Evolutionary conservation across 2,797 vertebrate genomes (phyloP), one percentile per base, ranked within the genome.

Genomic region (Uromys caudimaculatus): DNA sequence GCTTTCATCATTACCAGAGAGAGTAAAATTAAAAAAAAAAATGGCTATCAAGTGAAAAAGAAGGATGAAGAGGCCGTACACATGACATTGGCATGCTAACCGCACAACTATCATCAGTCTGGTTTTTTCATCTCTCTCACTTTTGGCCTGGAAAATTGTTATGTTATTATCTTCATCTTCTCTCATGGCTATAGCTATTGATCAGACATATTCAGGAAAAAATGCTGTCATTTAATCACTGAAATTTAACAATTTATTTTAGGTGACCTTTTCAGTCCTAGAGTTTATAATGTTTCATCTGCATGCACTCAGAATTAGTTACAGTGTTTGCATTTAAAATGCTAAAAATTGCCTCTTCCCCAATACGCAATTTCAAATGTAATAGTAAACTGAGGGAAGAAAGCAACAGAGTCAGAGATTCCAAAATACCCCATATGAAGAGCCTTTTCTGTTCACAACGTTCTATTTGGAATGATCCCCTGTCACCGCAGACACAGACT

Each of bases 381-480:
- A 96, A 86, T 14, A 90, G 56, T 73, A 77, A 87, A 93, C 14
- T 35, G n/a, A 79, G 9, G 62, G 10, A 79, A 87, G 27, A 89
- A 27, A 86, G 4, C 50, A 2, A 82, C 8, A 95, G 19, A 76
- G 8, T 73, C 14, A 93, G 10, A 91, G 50, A 95, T 35, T 82
- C 35, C 38, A 76, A 83, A 38, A 6, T 64, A 56, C 35, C 77
- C 35, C 47, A 78, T 35, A 54, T 23, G 56, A 92, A 94, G 50
- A 89, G 32, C 29, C 41, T 82, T 96, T 95, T 75, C 32, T 32
- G 10, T 85, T 69, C 52, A 64, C 75, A 88, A 2, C 14, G 14
- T 71, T 86, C 73, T 89, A 32, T 38, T 94, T 96, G 88, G 88
- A 96, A 54, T 60, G 77, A 94, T 95, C 93, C 81, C 73, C 50